phyloP scores from a whole-genome alignment of 2,888 invertebrate genomes.

The Drosophila meridiana region DNA sequence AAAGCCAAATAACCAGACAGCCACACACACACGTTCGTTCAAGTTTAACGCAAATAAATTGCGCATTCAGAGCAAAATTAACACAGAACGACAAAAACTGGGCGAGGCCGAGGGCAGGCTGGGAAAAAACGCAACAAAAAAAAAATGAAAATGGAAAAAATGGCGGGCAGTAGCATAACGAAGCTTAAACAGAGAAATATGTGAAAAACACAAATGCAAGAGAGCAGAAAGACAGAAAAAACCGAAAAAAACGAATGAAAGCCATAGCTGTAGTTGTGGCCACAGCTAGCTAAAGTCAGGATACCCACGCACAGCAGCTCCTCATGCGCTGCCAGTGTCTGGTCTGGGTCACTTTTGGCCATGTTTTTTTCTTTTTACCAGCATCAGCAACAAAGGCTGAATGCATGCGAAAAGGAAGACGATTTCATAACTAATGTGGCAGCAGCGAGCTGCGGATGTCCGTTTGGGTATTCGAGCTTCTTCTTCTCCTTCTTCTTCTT shows the following conservation, averaged over 20 bases:
- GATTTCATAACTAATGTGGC: slow-evolving; percentile 53
- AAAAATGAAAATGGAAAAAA: slow-evolving; percentile 17
- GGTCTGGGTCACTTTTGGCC: slow-evolving; percentile 7
- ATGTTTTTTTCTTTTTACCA: slow-evolving; percentile 37
- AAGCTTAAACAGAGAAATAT: slow-evolving; percentile 64
- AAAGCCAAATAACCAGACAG: slow-evolving; percentile 12
- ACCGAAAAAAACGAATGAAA: slow-evolving; percentile 3
- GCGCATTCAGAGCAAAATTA: slow-evolving; percentile 79
- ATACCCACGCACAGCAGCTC: slow-evolving; percentile 12
- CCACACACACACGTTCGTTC: slow-evolving; percentile 32
- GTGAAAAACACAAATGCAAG: slow-evolving; percentile 45
- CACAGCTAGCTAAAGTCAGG: slow-evolving; percentile 33
- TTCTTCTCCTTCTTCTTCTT: slow-evolving; percentile 37
- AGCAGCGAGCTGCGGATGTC: slow-evolving; percentile 52
- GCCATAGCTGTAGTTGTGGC: slow-evolving; percentile 24
- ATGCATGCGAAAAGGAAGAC: slow-evolving; percentile 35
- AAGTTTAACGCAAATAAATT: slow-evolving; percentile 81
- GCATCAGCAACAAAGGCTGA: slow-evolving; percentile 47
- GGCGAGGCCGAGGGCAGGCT: slow-evolving; percentile 27
- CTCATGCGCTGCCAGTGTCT: slow-evolving; percentile 8
- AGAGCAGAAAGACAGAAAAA: slow-evolving; percentile 15
- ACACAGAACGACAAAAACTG: slow-evolving; percentile 56
- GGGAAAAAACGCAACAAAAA: slow-evolving; percentile 1
- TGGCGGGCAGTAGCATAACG: slow-evolving; percentile 58
- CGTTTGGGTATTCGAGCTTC: slow-evolving; percentile 51